phyloP scores from a whole-genome alignment of 2,113 vertebrate species.

The Crotalus horridus region DNA sequence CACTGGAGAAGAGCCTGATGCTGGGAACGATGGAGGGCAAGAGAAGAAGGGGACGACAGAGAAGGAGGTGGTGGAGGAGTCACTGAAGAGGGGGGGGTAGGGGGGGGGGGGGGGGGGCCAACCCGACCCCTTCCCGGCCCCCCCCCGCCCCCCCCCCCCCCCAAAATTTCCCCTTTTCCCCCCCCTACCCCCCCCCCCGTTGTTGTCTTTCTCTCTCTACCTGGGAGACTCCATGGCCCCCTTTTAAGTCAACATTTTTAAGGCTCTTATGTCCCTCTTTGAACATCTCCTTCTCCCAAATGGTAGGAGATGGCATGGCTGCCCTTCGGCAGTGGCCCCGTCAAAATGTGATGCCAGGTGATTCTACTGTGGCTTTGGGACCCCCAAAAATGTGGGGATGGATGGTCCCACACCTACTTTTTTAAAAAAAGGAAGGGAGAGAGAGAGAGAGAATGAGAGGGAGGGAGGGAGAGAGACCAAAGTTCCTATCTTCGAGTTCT shows the following conservation, averaged over 20 bases:
- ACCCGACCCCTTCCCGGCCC: too few species aligned
- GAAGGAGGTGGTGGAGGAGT: too few species aligned
- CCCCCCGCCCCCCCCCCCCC: too few species aligned
- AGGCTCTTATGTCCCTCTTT: not conserved
- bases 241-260: not conserved
- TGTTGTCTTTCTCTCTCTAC: not conserved
- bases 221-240: not conserved
- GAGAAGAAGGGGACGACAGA: too few species aligned
- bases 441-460: rapidly evolving
- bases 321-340: not conserved
- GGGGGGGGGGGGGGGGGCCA: too few species aligned
- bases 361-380: not conserved
- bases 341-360: not conserved
- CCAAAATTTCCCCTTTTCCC: too few species aligned
- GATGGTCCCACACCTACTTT: not conserved
- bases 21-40: too few species aligned
- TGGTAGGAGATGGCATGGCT: not conserved
- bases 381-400: too few species aligned
- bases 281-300: not conserved
- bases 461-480: rapidly evolving
- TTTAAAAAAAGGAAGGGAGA: rapidly evolving
- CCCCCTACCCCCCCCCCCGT: too few species aligned
- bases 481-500: not conserved
- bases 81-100: too few species aligned
- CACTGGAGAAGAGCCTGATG: too few species aligned